Conservation (phyloP, 1,140 invertebrate genomes). For the Pemphigus obesinymphae region DNA sequence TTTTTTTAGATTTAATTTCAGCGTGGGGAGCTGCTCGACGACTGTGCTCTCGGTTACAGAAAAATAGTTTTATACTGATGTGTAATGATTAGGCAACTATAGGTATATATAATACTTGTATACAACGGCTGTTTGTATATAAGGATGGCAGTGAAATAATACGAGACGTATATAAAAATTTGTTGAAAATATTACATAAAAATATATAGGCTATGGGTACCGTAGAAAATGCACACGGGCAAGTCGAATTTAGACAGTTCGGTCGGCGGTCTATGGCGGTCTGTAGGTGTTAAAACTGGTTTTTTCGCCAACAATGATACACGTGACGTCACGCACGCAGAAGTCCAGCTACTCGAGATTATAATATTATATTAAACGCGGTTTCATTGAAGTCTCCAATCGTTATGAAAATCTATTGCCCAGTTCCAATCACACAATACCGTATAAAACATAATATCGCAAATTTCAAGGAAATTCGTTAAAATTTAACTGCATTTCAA, state of each 20-base stretch:
- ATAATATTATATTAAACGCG: not conserved
- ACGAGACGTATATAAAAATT: not conserved
- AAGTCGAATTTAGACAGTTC: not conserved
- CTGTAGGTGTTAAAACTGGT: slow-evolving; percentile 36
- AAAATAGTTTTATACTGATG: not conserved
- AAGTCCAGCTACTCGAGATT: not conserved
- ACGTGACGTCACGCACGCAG: not conserved
- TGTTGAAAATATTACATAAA: slow-evolving; percentile 1
- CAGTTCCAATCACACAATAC: no score
- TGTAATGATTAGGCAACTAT: not conserved
- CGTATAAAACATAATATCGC: no score
- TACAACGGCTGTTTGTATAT: not conserved
- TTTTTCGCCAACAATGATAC: slow-evolving; percentile 19
- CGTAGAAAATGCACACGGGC: not conserved
- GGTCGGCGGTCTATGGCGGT: not conserved
- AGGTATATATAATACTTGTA: no score
- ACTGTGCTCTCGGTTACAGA: not conserved
- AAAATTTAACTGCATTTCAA: no score
- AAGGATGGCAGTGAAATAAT: not conserved
- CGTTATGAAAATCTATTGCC: not conserved
- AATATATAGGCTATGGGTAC: not conserved
- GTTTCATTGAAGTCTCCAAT: not conserved
- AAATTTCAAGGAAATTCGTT: no score
- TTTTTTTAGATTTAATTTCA: not conserved
- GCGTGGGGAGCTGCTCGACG: not conserved